Evolutionary conservation across 2,888 invertebrate species (phyloP), one percentile per base, ranked within the genome.

Genomic region (Drosophila mimica): DNA sequence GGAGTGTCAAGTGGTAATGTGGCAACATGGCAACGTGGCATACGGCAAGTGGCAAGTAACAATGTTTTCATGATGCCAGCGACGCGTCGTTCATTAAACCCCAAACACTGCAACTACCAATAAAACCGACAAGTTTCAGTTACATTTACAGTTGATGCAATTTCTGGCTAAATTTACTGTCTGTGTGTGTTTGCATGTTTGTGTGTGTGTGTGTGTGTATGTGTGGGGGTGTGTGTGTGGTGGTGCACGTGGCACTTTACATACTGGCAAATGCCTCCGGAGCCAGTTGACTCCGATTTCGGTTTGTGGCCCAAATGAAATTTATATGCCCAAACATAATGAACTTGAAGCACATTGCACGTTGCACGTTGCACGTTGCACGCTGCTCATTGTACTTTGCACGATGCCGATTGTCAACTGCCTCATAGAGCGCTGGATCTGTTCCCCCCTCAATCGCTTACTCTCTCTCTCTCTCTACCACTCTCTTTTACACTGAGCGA

Each of bases 301-400:
- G 88, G 90, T 88, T 82, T 88, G 84, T 78, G 90, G 89, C 82
- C 84, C 81, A 90, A 90, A 74, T 90, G 83, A 90, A 90, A 88
- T 90, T 90, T 88, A 88, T 88, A 88, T 83, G 87, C 83, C 80
- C 90, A 90, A 88, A 82, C 86, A 88, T 86, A 90, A 89, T 87
- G 90, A 87, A 89, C 90, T 88, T 76, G 69, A 81, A 78, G 86
- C 90, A 78, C 79, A 30, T 79, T 77, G 88, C 85, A 89, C 76
- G 85, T 83, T 72, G 36, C 34, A 38, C 25, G 20, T 30, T 40
- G n/a, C 40, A 40, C 36, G 36, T 36, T 17, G 7, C 7, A 38
- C 2, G 40, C 9, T 34, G 34, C 34, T 13, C 34, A 13, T 25
- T 40, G 2, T 43, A 43, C 11, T 20, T 20, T 20, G 43, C 43